A percentile compares a stretch with the other conserved stretches of the same genome.
phyloP scores from a whole-genome alignment of 2,888 invertebrate species.

The Papilio protenor region DNA sequence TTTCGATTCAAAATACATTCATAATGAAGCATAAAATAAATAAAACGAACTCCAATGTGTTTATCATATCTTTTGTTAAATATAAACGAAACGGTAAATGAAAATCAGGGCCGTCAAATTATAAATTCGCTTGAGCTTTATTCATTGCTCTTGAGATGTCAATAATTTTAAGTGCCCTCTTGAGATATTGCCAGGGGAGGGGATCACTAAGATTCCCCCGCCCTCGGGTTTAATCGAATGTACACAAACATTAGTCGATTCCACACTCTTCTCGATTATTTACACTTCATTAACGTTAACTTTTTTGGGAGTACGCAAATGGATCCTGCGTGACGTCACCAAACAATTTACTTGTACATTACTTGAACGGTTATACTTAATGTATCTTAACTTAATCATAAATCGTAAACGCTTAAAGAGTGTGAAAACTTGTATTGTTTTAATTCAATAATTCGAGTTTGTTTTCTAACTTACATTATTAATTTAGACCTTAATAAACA shows the following conservation, averaged over 20 bases:
- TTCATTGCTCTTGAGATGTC: slow-evolving; percentile 58
- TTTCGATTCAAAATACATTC: no score
- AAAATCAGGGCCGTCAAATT: slow-evolving; percentile 45
- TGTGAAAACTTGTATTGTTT: background rate
- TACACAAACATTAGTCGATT: slow-evolving; percentile 58
- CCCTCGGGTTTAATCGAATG: slow-evolving; percentile 56
- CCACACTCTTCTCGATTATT: slow-evolving; percentile 61
- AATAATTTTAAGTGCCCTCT: slow-evolving; percentile 71
- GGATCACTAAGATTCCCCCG: slow-evolving; percentile 55
- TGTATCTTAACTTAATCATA: slow-evolving; percentile 66
- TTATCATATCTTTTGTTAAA: background rate
- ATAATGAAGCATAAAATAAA: no score
- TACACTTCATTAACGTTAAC: slow-evolving; percentile 70
- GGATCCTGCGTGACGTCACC: slow-evolving; percentile 63
- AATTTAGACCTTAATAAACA: no score
- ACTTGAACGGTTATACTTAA: slow-evolving; percentile 60
- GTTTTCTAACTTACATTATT: no score
- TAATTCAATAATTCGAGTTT: no score
- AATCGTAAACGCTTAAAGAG: slow-evolving; percentile 54
- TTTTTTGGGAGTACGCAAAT: slow-evolving; percentile 61
- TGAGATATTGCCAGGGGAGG: slow-evolving; percentile 70
- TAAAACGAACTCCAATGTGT: no score
- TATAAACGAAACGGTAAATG: background rate
- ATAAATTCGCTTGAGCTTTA: slow-evolving; percentile 55
- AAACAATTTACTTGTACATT: slow-evolving; percentile 69